Evolutionary conservation across 2,797 vertebrate genomes (phyloP).

Genomic region (Fistularia commersonii): DNA sequence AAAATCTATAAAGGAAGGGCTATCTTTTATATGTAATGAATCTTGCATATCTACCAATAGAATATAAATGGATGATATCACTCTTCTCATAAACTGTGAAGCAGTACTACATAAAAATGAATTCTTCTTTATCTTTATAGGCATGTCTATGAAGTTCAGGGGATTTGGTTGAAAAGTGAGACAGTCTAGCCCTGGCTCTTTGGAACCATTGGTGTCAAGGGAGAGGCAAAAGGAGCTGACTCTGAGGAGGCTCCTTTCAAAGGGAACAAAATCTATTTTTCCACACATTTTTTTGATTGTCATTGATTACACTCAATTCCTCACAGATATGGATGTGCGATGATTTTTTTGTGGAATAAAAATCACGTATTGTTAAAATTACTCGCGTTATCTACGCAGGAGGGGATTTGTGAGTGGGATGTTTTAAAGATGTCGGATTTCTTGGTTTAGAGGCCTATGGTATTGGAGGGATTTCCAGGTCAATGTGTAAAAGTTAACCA

Average conservation of each 20-base stretch:
- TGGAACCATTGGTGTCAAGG: conserved; percentile 62
- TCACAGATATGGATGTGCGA: conserved; percentile 63
- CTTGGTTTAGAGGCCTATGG: conserved; percentile 38
- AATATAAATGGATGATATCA: conserved; percentile 48
- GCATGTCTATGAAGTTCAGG: conserved; percentile 65
- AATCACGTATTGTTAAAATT: conserved; percentile 65
- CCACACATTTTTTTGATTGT: conserved; percentile 61
- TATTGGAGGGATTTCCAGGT: conserved; percentile 50
- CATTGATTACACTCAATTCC: conserved; percentile 68
- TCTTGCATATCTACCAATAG: conserved; percentile 43
- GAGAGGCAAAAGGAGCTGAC: conserved; percentile 51
- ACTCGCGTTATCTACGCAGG: conserved; percentile 41
- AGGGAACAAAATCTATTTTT: conserved; percentile 53
- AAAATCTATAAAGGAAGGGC: conserved; percentile 54
- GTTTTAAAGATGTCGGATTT: conserved; percentile 27
- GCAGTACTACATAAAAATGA: conserved; percentile 46
- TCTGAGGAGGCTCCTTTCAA: conserved; percentile 59
- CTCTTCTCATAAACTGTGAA: conserved; percentile 39
- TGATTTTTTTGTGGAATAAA: conserved; percentile 67
- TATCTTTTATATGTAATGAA: conserved; percentile 57
- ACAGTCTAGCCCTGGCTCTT: conserved; percentile 61
- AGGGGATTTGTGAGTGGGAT: conserved; percentile 4
- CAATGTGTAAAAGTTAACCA: conserved; percentile 25
- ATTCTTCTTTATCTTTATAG: conserved; percentile 64
- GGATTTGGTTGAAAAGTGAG: conserved; percentile 65